Evolutionary conservation across 35 echinoderm and acorn worm genomes (phyloP), one percentile per base, ranked within the genome.

Genomic region (Lytechinus variegatus): DNA sequence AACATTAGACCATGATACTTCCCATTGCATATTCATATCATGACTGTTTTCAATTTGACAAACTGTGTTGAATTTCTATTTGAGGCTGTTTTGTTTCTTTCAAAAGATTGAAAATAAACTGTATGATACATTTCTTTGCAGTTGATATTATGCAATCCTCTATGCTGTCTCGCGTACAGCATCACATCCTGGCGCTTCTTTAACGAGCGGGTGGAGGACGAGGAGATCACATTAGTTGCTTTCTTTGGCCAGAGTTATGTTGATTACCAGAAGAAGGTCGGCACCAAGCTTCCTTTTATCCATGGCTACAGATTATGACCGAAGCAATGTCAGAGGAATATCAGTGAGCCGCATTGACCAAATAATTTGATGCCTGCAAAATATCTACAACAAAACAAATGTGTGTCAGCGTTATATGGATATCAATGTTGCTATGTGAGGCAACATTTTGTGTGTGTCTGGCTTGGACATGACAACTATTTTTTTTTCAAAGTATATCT

Each of bases 201-300:
- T 89, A 99, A 98, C 21, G 98, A 97, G 91, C 94, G 98, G 24
- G 95, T 99, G 4, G 98, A 98, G 86, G 98, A 99, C 52, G 98
- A 99, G 94, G 98, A 99, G 94, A 98, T 99, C 5, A 97, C 97
- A 9, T 93, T 99, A 3, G 27, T 99, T 0, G 96, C 97, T 27
- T 99, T 99, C 94, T 99, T 99, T 53, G 98, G 98, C 12, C 97
- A 99, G 54, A 95, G 97, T 14, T 99, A 99, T 87, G 52, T 99
- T 21, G 95, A 98, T 21, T 99, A 99, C 88, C 98, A 99, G 94
- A 96, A 96, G 86, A 66, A 57, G 21, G 98, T 99, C 24, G 96
- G 97, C 27, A 99, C 98, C 52, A 94, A 92, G 54, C 96, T 99
- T 24, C 98, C 98, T 44, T 98, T 98, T 88, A 99, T 99, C 57